These are phyloP conservation scores for Xylota segnis DNA, from an alignment of 2,888 invertebrate genomes.

Conservation along the genomic window DNA sequence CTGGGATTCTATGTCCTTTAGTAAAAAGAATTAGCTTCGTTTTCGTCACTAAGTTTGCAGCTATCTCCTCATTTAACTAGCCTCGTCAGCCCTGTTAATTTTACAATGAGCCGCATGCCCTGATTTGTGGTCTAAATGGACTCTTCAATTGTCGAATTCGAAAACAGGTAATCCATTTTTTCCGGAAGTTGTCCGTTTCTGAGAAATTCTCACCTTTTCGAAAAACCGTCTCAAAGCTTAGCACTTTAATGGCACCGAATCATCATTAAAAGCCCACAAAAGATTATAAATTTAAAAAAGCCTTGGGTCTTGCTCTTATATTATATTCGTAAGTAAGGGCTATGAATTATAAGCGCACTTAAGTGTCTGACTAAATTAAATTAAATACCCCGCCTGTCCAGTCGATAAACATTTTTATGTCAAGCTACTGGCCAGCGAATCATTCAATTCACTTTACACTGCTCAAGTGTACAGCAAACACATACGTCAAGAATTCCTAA, in stretches of 20 bases:
- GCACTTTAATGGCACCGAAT: not conserved
- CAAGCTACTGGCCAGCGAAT: conserved; percentile 27
- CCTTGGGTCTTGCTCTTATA: not conserved
- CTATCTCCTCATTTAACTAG: too few relatives aligned
- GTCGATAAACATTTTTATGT: conserved; percentile 31
- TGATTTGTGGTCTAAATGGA: too few relatives aligned
- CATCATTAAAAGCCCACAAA: not conserved
- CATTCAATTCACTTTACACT: conserved; percentile 56
- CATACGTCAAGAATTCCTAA: conserved; percentile 30
- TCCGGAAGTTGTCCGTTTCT: too few relatives aligned
- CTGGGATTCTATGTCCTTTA: too few relatives aligned
- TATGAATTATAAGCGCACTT: conserved; percentile 16
- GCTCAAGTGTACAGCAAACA: not conserved
- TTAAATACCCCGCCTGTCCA: conserved; percentile 20
- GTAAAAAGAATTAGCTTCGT: too few relatives aligned
- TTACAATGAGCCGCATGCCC: too few relatives aligned
- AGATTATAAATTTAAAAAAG: not conserved
- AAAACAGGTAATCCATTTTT: too few relatives aligned
- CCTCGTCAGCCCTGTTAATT: too few relatives aligned
- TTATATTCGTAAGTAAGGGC: conserved; percentile 14
- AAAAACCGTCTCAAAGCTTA: too few relatives aligned
- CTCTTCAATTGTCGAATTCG: too few relatives aligned
- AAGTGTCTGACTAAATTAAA: conserved; percentile 32
- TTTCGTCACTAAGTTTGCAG: too few relatives aligned
- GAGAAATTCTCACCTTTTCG: too few relatives aligned